Evolutionary conservation across 2,113 vertebrate genomes (phyloP), one percentile per base, ranked within the genome.

Genomic region (Neolamprologus sp.): DNA sequence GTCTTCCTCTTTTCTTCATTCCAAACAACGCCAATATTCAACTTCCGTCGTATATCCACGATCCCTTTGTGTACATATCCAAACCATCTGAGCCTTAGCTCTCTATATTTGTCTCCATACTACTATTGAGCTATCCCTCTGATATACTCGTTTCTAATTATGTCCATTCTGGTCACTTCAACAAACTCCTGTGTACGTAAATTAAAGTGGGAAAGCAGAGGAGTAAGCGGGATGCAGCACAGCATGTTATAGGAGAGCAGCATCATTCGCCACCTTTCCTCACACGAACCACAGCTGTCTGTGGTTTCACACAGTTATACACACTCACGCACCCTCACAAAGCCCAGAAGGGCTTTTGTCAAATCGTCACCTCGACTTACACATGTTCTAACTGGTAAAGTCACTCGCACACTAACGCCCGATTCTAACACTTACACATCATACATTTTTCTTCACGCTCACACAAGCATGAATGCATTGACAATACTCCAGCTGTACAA

Each of bases 311-410:
- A n/a, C 80, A 88, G 13, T 73, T 45, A 33, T 51, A 80, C 45
- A 81, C 79, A 89, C 30, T 82, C 57, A 9, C 51, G 21, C 58
- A 81, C 40, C 2, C 49, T 80, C 80, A 86, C 21, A 55, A 5
- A 73, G 73, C 93, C 88, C 88, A 83, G 58, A 60, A 85, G 86
- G 51, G 80, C 78, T 47, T 82, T 89, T 85, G 80, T 89, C 86
- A 86, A 84, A 85, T 91, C 12, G 3, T 87, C 82, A 89, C 87
- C 86, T 85, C 33, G 3, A 16, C 53, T 90, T 93, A 87, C 85
- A 87, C 90, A 83, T 89, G 83, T 85, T 87, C 73, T 12, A 87
- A 86, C 87, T 82, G 81, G 87, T 85, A 86, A 88, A 89, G 54
- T 40, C 65, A 42, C 78, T 84, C 81, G 11, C 81, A 83, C 81